A percentile compares a stretch with the other conserved stretches of the same genome.
Conservation (phyloP, 2,797 vertebrate genomes). For the Pipistrellus nathusii region DNA sequence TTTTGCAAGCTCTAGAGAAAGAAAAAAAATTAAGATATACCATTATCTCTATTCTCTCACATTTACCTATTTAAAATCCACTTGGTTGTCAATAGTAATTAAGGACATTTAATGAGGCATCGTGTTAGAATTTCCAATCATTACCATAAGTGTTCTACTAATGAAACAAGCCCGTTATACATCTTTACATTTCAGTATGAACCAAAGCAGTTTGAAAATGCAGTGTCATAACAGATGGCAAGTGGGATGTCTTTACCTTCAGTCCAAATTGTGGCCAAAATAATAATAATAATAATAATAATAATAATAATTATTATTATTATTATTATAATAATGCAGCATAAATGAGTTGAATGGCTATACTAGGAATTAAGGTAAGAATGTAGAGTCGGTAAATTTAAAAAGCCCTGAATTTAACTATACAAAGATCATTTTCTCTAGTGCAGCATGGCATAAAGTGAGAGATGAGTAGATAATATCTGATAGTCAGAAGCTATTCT, state of each 20-base stretch:
- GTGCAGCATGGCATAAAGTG: neutral
- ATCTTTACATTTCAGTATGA: slow-evolving; percentile 57
- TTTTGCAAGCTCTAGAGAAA: slow-evolving; percentile 92
- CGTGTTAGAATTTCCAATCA: slow-evolving; percentile 44
- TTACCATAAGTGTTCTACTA: slow-evolving; percentile 51
- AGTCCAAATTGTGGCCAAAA: neutral
- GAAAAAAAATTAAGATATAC: neutral
- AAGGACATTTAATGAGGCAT: slow-evolving; percentile 69
- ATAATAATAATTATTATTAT: no score
- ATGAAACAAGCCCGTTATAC: neutral
- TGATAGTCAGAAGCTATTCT: neutral
- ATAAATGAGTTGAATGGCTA: neutral
- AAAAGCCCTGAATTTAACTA: neutral
- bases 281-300: no score
- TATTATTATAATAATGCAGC: no score
- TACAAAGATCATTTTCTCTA: neutral
- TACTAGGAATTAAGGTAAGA: neutral
- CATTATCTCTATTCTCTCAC: slow-evolving; percentile 52
- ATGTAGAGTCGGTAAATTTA: neutral
- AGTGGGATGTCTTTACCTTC: neutral
- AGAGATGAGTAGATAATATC: neutral
- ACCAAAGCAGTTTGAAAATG: slow-evolving; percentile 51
- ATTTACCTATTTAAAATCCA: slow-evolving; percentile 64
- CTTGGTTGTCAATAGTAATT: slow-evolving; percentile 57
- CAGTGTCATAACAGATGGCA: neutral